Conservation (phyloP, 2,113 vertebrate genomes). For the Apus apus region DNA sequence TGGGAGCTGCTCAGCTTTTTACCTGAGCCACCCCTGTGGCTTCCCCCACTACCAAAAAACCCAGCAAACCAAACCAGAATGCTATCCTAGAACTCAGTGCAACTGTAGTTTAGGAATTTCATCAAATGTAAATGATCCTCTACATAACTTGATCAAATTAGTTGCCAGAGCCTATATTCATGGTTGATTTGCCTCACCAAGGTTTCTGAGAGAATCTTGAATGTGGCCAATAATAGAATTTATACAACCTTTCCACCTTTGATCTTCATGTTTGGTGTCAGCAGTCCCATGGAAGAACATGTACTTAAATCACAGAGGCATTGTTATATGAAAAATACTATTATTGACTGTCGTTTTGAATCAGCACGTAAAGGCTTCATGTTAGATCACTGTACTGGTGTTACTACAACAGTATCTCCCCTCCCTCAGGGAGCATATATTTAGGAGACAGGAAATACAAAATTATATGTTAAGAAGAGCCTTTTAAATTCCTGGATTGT, state of each 20-base stretch:
- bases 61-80: too few species aligned
- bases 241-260: not conserved
- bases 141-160: not conserved
- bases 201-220: not conserved
- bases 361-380: not conserved
- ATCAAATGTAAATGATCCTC: not conserved
- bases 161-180: not conserved
- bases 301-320: not conserved
- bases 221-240: not conserved
- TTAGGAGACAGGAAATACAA: not conserved
- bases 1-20: too few species aligned
- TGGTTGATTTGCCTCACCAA: not conserved
- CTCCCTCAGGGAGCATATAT: not conserved
- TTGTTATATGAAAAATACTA: not conserved
- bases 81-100: not conserved
- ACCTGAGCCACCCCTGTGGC: too few species aligned
- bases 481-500: conserved; percentile 1
- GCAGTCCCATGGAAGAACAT: not conserved
- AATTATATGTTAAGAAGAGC: not conserved
- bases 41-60: too few species aligned
- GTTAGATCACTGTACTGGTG: not conserved
- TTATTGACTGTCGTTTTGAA: not conserved
- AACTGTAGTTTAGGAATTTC: not conserved
- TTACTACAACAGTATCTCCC: not conserved
- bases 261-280: not conserved